These are phyloP conservation scores for Cotesia typhae DNA, from an alignment of 1,140 invertebrate genomes.

Conservation along the genomic window DNA sequence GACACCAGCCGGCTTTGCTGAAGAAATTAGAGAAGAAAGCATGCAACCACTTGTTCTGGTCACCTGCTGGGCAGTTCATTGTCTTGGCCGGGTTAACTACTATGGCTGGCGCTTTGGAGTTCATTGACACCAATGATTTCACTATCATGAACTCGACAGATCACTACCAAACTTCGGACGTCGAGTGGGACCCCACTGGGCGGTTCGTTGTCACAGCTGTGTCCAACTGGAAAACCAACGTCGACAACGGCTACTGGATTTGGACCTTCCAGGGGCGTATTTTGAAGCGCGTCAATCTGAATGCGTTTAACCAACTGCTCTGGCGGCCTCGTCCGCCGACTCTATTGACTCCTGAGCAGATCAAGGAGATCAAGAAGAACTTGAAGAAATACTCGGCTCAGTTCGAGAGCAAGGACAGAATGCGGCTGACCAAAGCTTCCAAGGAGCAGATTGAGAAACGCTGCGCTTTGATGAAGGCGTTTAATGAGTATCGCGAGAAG, in stretches of 20 bases:
- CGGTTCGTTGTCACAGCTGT: constrained; percentile 93
- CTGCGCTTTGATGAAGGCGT: constrained; percentile 86
- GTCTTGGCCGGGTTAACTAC: constrained; percentile 86
- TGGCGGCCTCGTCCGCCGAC: constrained; percentile 95
- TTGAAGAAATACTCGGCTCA: constrained; percentile 96
- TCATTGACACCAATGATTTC: constrained; percentile 84
- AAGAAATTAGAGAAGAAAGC: constrained; percentile 76
- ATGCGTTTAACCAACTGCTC: constrained; percentile 92
- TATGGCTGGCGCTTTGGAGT: constrained; percentile 91
- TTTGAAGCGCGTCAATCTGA: constrained; percentile 83
- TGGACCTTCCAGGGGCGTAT: constrained; percentile 97
- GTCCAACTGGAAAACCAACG: constrained; percentile 95
- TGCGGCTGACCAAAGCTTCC: constrained; percentile 90
- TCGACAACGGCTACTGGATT: constrained; percentile 95
- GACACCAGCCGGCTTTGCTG: constrained; percentile 84
- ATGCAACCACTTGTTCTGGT: constrained; percentile 97
- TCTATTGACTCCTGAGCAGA: constrained; percentile 80
- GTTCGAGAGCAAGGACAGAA: constrained; percentile 96
- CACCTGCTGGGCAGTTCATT: constrained; percentile 94
- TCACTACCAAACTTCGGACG: constrained; percentile 94
- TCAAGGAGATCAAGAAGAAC: constrained; percentile 97
- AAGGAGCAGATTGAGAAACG: constrained; percentile 97
- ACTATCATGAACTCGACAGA: constrained; percentile 92
- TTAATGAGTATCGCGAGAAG: constrained; percentile 81
- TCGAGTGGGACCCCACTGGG: constrained; percentile 88